Evolutionary conservation across 2,888 invertebrate genomes (phyloP), one percentile per base, ranked within the genome.

Genomic region (Hydraecia micacea): DNA sequence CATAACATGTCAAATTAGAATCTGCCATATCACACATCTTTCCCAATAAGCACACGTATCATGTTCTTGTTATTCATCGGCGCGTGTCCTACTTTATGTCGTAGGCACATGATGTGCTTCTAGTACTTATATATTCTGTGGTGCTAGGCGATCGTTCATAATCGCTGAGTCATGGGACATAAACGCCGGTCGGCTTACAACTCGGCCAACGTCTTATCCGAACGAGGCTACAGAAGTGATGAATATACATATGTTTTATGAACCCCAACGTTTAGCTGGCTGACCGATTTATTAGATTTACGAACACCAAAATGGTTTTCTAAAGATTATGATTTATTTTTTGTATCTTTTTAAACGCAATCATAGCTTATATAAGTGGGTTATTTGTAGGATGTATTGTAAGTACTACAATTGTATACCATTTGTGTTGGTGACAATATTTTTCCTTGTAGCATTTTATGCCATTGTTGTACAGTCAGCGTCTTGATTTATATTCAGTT

Each of bases 131-230:
- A n/a, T n/a, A n/a, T n/a, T n/a, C n/a, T n/a, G n/a, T n/a, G n/a
- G n/a, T n/a, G n/a, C 32, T 32, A 49, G 36, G 52, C 42, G 52
- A 55, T 67, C 66, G 67, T 25, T 79, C 74, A 68, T 72, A 75
- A 69, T 63, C 70, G 85, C 83, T 81, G 83, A 83, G 25, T 83
- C 81, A 85, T 62, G 52, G n/a, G 28, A 52, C 73, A 69, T 75
- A 49, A 79, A 72, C 63, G 58, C 52, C 32, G 52, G 21, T 25
- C 49, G 71, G 70, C 52, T 69, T 36, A 46, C 69, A 69, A 32
- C 39, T 67, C 74, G 65, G 39, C 39, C 62, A 15, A 15, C 18
- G 73, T 70, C 5, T 84, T 85, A 77, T 66, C 82, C 74, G 18
- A 77, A 74, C 82, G 68, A 84, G 74, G 82, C 82, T 77, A 75